Conservation (phyloP, 2,797 vertebrate species). For the Enoplosus armatus region DNA sequence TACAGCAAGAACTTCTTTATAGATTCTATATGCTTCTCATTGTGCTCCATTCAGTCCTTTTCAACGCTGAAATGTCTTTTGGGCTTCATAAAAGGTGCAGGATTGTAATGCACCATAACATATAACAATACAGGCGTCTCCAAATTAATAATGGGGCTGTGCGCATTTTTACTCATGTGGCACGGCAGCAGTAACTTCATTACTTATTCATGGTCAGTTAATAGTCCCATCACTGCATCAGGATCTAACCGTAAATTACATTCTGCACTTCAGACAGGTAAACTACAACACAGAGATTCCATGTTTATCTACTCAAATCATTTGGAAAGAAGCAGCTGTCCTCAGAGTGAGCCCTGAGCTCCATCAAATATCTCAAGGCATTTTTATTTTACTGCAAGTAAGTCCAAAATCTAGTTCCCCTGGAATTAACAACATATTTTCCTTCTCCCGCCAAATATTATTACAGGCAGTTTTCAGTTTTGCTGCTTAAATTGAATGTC, state of each 20-base stretch:
- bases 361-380: neutral
- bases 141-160: neutral
- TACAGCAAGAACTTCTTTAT: neutral
- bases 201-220: conserved; percentile 8
- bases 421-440: neutral
- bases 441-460: neutral
- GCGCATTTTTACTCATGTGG: neutral
- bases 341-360: neutral
- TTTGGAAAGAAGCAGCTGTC: neutral
- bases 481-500: neutral
- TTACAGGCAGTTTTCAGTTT: neutral
- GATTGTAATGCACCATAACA: neutral
- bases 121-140: neutral
- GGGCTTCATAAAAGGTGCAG: neutral
- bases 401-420: neutral
- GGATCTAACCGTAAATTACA: neutral
- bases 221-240: neutral
- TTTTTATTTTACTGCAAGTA: conserved; percentile 11
- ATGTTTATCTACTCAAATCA: neutral
- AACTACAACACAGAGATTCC: neutral
- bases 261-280: too few relatives aligned
- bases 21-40: neutral
- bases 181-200: neutral
- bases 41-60: neutral
- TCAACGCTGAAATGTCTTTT: neutral